Conservation (phyloP, 2,888 invertebrate genomes). For the Seira ritae region DNA sequence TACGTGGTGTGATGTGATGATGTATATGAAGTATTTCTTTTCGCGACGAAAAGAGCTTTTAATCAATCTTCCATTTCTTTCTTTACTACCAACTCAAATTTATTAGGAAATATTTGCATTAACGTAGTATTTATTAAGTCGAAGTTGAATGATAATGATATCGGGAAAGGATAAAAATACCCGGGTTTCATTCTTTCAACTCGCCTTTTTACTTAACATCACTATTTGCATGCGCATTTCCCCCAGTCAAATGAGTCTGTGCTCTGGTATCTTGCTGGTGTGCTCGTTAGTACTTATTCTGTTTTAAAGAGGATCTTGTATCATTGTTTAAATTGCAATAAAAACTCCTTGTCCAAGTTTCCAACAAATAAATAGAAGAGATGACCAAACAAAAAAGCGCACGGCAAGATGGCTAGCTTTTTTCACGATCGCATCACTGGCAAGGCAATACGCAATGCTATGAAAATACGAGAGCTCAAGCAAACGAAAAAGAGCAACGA, state of each 20-base stretch:
- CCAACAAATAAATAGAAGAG: neutral
- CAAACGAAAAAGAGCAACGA: too few relatives aligned
- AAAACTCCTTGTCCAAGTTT: conserved; percentile 7
- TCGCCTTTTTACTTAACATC: neutral
- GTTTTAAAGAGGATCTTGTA: neutral
- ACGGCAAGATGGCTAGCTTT: neutral
- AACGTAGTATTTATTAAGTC: conserved; percentile 49
- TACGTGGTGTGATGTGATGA: too few relatives aligned
- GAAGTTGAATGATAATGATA: neutral
- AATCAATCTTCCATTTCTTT: conserved; percentile 53
- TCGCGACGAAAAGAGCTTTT: too few relatives aligned
- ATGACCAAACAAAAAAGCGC: neutral
- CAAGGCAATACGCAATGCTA: too few relatives aligned
- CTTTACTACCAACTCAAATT: conserved; percentile 52
- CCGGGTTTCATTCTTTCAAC: neutral
- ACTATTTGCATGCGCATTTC: neutral
- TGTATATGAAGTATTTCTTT: too few relatives aligned
- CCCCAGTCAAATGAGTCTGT: neutral
- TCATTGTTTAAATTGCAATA: conserved; percentile 7
- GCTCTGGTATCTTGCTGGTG: neutral
- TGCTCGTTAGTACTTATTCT: conserved; percentile 3
- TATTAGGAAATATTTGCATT: conserved; percentile 56
- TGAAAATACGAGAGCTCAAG: too few relatives aligned
- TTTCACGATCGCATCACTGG: neutral
- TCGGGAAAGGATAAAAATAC: neutral